phyloP scores from a whole-genome alignment of 2,888 invertebrate species.

The Baccha elongata region DNA sequence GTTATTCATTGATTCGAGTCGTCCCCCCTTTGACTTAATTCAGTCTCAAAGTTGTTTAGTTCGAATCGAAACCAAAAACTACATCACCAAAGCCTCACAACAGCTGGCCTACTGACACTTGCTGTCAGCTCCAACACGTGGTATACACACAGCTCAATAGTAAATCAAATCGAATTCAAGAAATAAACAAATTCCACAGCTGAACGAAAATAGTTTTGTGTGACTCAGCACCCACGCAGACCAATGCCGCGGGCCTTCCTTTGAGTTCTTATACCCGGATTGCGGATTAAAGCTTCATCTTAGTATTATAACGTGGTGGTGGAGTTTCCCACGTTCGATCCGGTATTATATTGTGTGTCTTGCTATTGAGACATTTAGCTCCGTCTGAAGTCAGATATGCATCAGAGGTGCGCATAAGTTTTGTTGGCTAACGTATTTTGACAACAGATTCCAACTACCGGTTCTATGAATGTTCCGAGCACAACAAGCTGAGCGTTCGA shows the following conservation, averaged over 20 bases:
- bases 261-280: constrained; percentile 61
- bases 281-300: constrained; percentile 48
- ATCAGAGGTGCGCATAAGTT: neutral
- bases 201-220: constrained; percentile 48
- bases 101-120: constrained; percentile 69
- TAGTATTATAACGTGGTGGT: neutral
- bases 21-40: constrained; percentile 46
- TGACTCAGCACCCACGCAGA: constrained; percentile 72
- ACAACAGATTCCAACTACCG: constrained; percentile 61
- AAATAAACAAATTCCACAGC: constrained; percentile 68
- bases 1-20: constrained; percentile 35
- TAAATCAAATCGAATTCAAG: constrained; percentile 65
- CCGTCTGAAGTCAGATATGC: constrained; percentile 15
- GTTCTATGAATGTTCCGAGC: no score
- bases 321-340: constrained; percentile 72
- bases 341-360: constrained; percentile 45
- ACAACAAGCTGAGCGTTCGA: no score
- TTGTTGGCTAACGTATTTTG: constrained; percentile 18
- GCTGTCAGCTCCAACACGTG: constrained; percentile 68
- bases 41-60: constrained; percentile 41
- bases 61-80: no score
- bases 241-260: constrained; percentile 40
- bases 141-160: constrained; percentile 44
- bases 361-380: constrained; percentile 40
- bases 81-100: constrained; percentile 34